Conservation (phyloP, 2,113 vertebrate genomes). For the Ammodramus savannarum region DNA sequence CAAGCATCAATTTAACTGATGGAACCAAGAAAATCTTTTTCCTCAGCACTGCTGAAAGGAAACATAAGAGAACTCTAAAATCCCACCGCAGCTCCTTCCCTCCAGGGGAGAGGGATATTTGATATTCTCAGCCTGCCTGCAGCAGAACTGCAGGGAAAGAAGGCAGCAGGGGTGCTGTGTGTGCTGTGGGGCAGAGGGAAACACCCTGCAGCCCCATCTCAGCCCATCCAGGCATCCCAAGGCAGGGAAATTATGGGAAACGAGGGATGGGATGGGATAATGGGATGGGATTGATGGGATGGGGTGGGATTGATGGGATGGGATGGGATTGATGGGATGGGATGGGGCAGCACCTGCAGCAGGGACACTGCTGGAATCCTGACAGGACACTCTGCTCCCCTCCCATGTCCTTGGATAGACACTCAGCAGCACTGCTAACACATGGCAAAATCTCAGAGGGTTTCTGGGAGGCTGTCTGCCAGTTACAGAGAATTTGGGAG, state of each 20-base stretch:
- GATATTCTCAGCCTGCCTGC: neutral
- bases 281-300: too few relatives aligned
- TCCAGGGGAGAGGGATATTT: neutral
- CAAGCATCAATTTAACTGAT: neutral
- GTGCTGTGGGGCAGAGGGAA: accelerated
- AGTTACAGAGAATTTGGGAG: neutral
- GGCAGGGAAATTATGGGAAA: accelerated
- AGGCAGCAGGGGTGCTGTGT: neutral
- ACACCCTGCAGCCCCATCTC: neutral
- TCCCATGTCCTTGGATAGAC: accelerated
- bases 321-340: too few relatives aligned
- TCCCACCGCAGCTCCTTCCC: neutral
- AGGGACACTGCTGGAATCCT: neutral
- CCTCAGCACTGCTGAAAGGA: neutral
- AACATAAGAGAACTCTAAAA: neutral
- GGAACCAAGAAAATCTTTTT: neutral
- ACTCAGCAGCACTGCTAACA: neutral
- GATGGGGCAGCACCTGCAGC: neutral
- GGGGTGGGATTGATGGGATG: too few relatives aligned
- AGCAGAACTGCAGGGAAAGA: neutral
- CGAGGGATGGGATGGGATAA: neutral
- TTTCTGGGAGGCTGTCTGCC: neutral
- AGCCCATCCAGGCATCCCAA: accelerated
- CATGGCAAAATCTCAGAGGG: accelerated
- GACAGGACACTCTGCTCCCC: neutral